phyloP scores from a whole-genome alignment of 1,140 invertebrate species.

The Papilio helenus region DNA sequence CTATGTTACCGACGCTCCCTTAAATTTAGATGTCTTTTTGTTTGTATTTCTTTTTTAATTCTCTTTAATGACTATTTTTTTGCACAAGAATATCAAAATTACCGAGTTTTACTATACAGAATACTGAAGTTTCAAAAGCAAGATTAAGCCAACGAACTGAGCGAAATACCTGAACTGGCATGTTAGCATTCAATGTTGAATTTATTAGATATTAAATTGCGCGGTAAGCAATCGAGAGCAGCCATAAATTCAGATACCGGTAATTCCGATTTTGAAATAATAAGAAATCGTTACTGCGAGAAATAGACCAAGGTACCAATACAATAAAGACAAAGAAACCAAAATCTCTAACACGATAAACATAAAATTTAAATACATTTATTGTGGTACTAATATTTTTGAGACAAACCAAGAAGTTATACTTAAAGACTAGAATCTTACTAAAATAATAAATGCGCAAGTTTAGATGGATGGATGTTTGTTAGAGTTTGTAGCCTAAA shows the following conservation, averaged over 20 bases:
- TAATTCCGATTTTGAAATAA: conserved; percentile 23
- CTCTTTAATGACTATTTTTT: too few species aligned
- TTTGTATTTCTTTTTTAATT: conserved; percentile 39
- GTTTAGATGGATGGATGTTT: too few species aligned
- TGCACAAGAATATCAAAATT: background rate
- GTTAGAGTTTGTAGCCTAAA: too few species aligned
- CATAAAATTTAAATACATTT: background rate
- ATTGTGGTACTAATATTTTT: too few species aligned
- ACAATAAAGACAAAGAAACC: conserved; percentile 2
- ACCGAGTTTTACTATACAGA: background rate
- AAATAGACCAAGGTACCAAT: background rate
- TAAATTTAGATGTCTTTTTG: conserved; percentile 62
- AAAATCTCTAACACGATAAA: background rate
- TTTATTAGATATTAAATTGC: conserved; percentile 30
- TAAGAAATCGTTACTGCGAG: conserved; percentile 13
- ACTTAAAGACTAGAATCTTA: too few species aligned
- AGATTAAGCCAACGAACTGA: background rate
- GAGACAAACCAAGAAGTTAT: too few species aligned
- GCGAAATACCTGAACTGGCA: conserved; percentile 14
- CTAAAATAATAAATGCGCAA: too few species aligned
- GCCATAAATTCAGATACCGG: conserved; percentile 15
- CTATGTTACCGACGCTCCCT: conserved; percentile 67
- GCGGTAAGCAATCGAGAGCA: conserved; percentile 22
- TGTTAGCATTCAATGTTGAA: conserved; percentile 16
- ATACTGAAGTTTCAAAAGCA: conserved; percentile 3